A percentile compares a stretch with the other conserved stretches of the same genome.
phyloP scores from a whole-genome alignment of 2,888 invertebrate species.

The Oscheius sp. region DNA sequence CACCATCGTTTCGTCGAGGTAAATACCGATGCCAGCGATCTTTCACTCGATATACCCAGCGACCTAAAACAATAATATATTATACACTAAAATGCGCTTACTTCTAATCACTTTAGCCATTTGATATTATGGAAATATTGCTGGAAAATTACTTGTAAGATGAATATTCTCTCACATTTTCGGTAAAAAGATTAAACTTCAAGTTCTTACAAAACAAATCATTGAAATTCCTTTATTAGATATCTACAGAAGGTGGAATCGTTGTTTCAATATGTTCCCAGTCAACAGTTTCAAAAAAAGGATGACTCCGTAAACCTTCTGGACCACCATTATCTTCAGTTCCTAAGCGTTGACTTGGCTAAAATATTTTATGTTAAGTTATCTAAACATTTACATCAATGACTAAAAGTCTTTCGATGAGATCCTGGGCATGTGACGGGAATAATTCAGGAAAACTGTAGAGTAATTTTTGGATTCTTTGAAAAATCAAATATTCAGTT shows the following conservation, averaged over 20 bases:
- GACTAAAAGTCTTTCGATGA: slow-evolving; percentile 87
- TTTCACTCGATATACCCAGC: slow-evolving; percentile 68
- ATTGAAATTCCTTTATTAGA: slow-evolving; percentile 9
- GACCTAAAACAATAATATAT: slow-evolving; percentile 44
- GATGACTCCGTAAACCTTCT: slow-evolving; percentile 85
- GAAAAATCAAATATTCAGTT: slow-evolving; percentile 94
- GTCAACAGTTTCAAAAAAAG: slow-evolving; percentile 77
- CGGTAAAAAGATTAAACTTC: slow-evolving; percentile 37
- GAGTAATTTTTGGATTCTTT: slow-evolving; percentile 89
- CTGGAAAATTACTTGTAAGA: neutral
- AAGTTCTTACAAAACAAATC: neutral
- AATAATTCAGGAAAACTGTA: slow-evolving; percentile 94
- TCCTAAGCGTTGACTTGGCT: slow-evolving; percentile 86
- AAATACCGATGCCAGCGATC: slow-evolving; percentile 69
- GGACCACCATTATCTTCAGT: slow-evolving; percentile 76
- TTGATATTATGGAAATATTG: neutral
- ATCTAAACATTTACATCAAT: slow-evolving; percentile 75
- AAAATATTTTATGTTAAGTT: slow-evolving; percentile 24
- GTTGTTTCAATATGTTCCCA: slow-evolving; percentile 36
- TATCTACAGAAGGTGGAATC: neutral
- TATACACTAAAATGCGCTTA: slow-evolving; percentile 36
- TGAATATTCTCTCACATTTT: neutral
- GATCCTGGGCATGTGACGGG: slow-evolving; percentile 84
- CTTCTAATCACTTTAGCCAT: slow-evolving; percentile 72
- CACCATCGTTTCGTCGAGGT: slow-evolving; percentile 65